Evolutionary conservation across 2,797 vertebrate species (phyloP), one percentile per base, ranked within the genome.

Genomic region (Jordanella pulchra): DNA sequence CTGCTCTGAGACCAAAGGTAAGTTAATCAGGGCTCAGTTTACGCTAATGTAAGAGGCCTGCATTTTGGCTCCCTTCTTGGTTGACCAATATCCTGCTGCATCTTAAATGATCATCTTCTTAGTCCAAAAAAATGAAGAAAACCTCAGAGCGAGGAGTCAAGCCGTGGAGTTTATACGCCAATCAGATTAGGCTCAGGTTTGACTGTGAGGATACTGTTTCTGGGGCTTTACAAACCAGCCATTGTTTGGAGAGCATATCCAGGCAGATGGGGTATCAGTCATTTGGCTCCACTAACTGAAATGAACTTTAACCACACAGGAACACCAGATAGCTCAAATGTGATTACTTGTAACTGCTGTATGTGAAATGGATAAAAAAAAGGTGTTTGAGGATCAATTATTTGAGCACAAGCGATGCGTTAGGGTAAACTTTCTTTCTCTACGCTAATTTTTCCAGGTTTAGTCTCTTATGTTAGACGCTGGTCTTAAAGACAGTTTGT

Each of bases 161-260:
- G 78, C 75, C 55, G 73, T 64, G 32, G 58, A 83, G 75, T 79
- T 87, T 84, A 79, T 56, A 65, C 76, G 73, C 75, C 78, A 77
- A 89, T 72, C 69, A 79, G 88, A 89, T 84, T 78, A 86, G 75
- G 66, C 75, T 78, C 71, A 60, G 48, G 44, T 85, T 84, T 67
- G 86, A 82, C 80, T 45, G 70, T 53, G 12, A 84, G 81, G 81
- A 87, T 82, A 76, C 74, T 68, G 79, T 85, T 76, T 73, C 87
- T 68, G 78, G 77, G 76, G 66, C 78, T 66, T 78, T 78, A 91
- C 87, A 92, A 85, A 77, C 65, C 21, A 0, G 10, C 51, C 81
- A 83, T 83, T 92, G 89, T 92, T 81, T 87, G 63, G 13, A 65
- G 69, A 67, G 84, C 67, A 51, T 54, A 44, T 76, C 51, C 75